Evolutionary conservation across 1,140 invertebrate genomes (phyloP).

Genomic region (Nasonia giraulti): DNA sequence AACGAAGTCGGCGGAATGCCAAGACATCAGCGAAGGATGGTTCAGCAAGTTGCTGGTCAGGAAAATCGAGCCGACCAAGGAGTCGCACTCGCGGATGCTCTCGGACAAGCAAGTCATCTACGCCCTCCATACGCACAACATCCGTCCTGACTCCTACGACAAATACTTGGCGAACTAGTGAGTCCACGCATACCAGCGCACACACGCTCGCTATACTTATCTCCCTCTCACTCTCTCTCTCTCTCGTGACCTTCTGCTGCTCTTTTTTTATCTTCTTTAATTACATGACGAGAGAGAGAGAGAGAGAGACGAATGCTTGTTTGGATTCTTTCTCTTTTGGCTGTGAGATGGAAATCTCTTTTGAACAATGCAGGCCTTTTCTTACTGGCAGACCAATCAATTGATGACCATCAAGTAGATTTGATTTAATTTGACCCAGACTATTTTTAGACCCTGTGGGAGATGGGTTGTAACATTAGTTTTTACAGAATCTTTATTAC

Average conservation of each 20-base stretch:
- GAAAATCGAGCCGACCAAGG: constrained; percentile 94
- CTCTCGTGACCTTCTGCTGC: too few relatives aligned
- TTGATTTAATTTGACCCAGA: neutral
- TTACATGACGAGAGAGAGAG: too few relatives aligned
- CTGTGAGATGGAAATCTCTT: too few relatives aligned
- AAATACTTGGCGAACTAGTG: constrained; percentile 94
- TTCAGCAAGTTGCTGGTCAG: constrained; percentile 91
- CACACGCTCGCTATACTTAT: neutral
- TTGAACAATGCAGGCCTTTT: neutral
- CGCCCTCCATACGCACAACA: constrained; percentile 95
- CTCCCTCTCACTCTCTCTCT: neutral
- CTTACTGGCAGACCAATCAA: neutral
- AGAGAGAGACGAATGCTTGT: too few relatives aligned
- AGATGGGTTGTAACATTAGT: too few relatives aligned
- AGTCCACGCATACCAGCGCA: constrained; percentile 71
- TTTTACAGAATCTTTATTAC: too few relatives aligned
- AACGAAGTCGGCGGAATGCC: constrained; percentile 67
- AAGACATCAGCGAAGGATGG: constrained; percentile 85
- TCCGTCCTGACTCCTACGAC: constrained; percentile 89
- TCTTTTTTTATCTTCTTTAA: too few relatives aligned
- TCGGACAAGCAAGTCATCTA: constrained; percentile 96
- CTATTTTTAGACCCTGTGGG: neutral
- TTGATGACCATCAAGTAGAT: neutral
- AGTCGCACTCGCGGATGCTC: constrained; percentile 95
- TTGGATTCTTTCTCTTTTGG: too few relatives aligned